Evolutionary conservation across 2,113 vertebrate species (phyloP), one percentile per base, ranked within the genome.

Genomic region (Ardeotis arabs): DNA sequence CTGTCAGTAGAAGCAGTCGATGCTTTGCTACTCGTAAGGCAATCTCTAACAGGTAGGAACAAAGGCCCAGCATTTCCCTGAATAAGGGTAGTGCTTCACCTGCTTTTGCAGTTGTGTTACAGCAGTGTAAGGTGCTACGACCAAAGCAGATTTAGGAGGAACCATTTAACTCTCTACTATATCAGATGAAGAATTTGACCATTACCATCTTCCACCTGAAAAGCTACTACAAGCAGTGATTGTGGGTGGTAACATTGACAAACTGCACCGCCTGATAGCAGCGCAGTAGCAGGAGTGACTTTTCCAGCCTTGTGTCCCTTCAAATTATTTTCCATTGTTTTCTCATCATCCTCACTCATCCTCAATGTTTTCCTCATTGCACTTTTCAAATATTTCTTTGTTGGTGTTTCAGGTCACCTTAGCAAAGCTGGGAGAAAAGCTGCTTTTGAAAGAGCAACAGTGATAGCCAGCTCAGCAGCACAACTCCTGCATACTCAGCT

Each of bases 81-180:
- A 37, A 29, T 49, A 27, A 24, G 9, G 21, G 10, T 5, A 18
- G 8, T 80, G 39, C 67, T 85, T 84, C 56, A 50, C 59, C 35
- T 83, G 82, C 16, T 67, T 63, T 59, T 55, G 52, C 44, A 55
- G 50, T 55, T 60, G 6, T 59, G 16, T 29, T 80, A 62, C 23
- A 47, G 28, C 47, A 66, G 28, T 12, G 0, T 20, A 39, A 83
- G 31, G 53, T 62, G 63, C 59, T 62, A 55, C 0, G 0, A 52
- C 20, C 49, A 56, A 70, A 84, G 25, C 60, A 74, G 47, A 45
- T 35, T 28, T 45, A 63, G 44, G 91, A 37, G 87, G 91, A 93
- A 23, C 19, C 25, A 44, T 81, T 49, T 84, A 70, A 29, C 52
- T 67, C 47, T 68, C 56, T 58, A 45, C 23, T 55, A 2, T 24